phyloP scores from a whole-genome alignment of 2,113 vertebrate species.

The Elaphurus davidianus region DNA sequence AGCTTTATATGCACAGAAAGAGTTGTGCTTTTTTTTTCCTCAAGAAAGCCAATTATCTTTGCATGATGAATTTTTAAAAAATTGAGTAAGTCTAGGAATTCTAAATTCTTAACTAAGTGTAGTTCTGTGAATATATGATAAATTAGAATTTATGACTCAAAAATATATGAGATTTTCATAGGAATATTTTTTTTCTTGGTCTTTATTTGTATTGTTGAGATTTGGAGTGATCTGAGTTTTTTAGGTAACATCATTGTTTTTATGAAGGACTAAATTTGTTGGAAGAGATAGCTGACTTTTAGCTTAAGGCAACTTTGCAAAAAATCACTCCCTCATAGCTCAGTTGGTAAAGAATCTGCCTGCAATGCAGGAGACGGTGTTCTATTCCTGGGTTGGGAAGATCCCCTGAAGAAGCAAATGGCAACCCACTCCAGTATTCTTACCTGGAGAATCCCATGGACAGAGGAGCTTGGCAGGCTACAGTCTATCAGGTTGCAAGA shows the following conservation, averaged over 20 bases:
- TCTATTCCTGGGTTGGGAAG: neutral
- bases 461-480: neutral
- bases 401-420: neutral
- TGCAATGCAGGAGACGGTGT: neutral
- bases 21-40: neutral
- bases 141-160: neutral
- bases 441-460: neutral
- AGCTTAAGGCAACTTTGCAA: neutral
- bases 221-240: neutral
- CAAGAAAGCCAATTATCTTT: neutral
- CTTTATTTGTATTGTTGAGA: neutral
- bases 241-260: neutral
- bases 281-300: neutral
- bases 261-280: constrained; percentile 13
- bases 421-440: neutral
- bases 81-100: neutral
- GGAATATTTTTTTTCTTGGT: neutral
- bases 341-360: neutral
- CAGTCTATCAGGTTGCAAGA: neutral
- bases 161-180: neutral
- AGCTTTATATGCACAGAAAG: neutral
- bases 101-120: neutral
- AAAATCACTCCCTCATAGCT: neutral
- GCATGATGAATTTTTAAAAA: neutral
- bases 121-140: neutral